Percentiles rank a stretch among this genome's conserved stretches.
Evolutionary conservation across 2,113 vertebrate species (phyloP).

Genomic region (Girardinichthys multiradiatus): DNA sequence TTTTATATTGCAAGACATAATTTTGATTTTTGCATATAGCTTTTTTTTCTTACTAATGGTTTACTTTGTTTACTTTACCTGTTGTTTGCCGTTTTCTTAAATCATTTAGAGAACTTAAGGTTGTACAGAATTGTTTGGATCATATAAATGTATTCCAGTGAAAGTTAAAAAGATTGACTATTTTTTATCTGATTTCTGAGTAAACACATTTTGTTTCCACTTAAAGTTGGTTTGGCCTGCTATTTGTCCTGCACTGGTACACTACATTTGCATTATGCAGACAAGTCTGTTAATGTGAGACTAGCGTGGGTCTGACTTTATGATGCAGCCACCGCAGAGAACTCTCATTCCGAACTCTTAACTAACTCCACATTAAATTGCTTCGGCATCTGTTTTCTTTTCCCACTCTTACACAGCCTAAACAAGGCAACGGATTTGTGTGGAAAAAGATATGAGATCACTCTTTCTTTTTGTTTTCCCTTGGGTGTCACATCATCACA

Average conservation of each 20-base stretch:
- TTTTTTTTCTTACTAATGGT: background rate
- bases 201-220: slow-evolving; percentile 36
- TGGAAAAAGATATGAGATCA: slow-evolving; percentile 69
- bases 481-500: slow-evolving; percentile 71
- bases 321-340: slow-evolving; percentile 61
- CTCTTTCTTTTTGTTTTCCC: slow-evolving; percentile 61
- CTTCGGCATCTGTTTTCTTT: slow-evolving; percentile 64
- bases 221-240: slow-evolving; percentile 15
- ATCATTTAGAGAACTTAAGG: background rate
- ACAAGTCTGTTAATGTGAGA: slow-evolving; percentile 48
- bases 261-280: slow-evolving; percentile 36
- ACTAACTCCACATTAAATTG: slow-evolving; percentile 61
- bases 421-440: slow-evolving; percentile 63
- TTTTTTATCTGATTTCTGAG: slow-evolving; percentile 18
- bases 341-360: slow-evolving; percentile 57
- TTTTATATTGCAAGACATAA: background rate
- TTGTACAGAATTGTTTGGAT: background rate
- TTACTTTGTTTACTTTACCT: background rate
- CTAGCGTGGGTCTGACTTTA: slow-evolving; percentile 56
- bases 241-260: slow-evolving; percentile 35
- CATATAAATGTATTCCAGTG: background rate
- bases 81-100: background rate
- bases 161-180: slow-evolving; percentile 7
- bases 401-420: slow-evolving; percentile 55
- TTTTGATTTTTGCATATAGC: background rate